Conservation (phyloP, 37 sponge, comb jelly and placozoan species). For the Geodia barretti region DNA sequence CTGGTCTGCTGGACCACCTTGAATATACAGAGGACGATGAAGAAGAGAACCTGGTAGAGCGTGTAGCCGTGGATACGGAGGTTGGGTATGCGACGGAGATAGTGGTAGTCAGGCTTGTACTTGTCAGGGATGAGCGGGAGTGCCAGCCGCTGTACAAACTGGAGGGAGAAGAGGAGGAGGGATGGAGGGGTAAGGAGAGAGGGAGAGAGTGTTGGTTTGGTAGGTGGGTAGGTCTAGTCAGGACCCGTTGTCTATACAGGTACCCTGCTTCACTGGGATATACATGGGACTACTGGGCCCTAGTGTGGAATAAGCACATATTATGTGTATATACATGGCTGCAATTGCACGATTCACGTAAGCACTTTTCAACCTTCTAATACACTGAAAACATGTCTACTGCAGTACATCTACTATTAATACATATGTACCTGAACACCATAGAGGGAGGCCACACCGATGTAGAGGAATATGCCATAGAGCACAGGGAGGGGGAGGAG, state of each 20-base stretch:
- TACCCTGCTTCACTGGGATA: no score
- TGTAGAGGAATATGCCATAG: constrained; percentile 83
- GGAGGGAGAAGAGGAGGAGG: not conserved
- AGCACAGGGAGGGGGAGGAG: constrained; percentile 84
- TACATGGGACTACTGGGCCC: no score
- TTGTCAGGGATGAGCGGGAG: constrained; percentile 81
- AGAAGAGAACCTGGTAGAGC: constrained; percentile 55
- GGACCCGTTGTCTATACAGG: no score
- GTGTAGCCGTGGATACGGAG: constrained; percentile 77
- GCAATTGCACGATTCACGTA: no score
- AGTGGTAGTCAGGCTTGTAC: constrained; percentile 78
- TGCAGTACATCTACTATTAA: no score
- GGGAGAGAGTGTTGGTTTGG: not conserved
- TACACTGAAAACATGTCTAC: no score
- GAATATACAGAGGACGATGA: constrained; percentile 59
- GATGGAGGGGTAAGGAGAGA: constrained; percentile 13
- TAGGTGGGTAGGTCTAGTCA: no score
- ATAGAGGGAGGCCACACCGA: constrained; percentile 81
- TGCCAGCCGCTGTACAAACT: constrained; percentile 70
- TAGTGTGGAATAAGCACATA: no score
- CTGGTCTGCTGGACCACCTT: constrained; percentile 31
- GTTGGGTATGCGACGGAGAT: constrained; percentile 79
- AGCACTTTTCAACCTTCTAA: no score
- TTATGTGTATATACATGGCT: no score
- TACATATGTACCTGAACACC: constrained; percentile 64